phyloP scores from a whole-genome alignment of 2,797 vertebrate genomes.

The Poecilia velifera region DNA sequence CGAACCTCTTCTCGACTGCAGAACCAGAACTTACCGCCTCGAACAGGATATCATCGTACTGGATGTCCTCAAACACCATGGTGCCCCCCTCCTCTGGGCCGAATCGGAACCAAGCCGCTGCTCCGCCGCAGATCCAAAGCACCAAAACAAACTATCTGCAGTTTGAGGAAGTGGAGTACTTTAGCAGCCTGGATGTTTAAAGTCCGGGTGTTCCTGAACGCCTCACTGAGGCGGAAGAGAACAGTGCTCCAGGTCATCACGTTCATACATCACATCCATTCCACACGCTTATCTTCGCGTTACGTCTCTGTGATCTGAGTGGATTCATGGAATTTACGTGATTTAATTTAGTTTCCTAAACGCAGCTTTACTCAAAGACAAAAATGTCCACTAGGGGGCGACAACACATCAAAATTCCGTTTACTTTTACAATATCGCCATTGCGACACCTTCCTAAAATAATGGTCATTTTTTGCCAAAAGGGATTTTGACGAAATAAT shows the following conservation, averaged over 20 bases:
- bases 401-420: background rate
- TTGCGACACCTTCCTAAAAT: background rate
- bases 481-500: too few species aligned
- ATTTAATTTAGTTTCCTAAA: constrained; percentile 40
- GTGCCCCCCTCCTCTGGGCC: background rate
- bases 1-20: background rate
- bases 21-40: constrained; percentile 87
- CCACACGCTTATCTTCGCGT: background rate
- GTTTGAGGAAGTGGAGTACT: constrained; percentile 57
- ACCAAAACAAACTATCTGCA: constrained; percentile 29
- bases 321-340: background rate
- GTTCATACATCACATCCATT: background rate
- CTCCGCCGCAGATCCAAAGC: background rate
- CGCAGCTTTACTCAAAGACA: constrained; percentile 29
- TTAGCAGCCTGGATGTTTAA: background rate
- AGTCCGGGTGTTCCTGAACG: constrained; percentile 26
- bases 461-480: too few species aligned
- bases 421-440: background rate
- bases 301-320: background rate
- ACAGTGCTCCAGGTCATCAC: background rate
- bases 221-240: background rate
- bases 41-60: constrained; percentile 91
- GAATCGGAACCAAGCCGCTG: background rate
- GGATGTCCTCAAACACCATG: constrained; percentile 90
- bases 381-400: constrained; percentile 37